Evolutionary conservation across 2,888 invertebrate species (phyloP), one percentile per base, ranked within the genome.

Genomic region (Hemaris fuciformis): DNA sequence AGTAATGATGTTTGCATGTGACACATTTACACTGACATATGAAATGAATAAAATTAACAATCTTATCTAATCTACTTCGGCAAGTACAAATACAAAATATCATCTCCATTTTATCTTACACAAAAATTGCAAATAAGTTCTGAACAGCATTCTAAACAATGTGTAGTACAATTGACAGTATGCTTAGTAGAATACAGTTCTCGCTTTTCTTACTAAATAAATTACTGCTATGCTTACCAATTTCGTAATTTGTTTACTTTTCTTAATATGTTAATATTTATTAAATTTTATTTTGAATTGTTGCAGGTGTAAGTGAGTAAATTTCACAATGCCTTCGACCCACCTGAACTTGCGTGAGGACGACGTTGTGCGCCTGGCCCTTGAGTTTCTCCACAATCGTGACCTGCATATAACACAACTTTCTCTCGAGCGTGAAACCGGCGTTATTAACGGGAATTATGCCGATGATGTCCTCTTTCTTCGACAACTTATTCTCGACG

Each of bases 391-490:
- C 63, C 95, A 98, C 88, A 96, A 97, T 80, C 95, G 99, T 57
- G 97, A 97, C 78, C 94, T 99, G 71, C 98, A 98, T 92, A 99
- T 99, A 80, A 95, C 98, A 53, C 96, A 97, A 88, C 93, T 99
- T 71, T 96, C 97, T 59, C 89, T 99, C 66, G 99, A 99, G 89
- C 94, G 99, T 59, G 99, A 99, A 91, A 98, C 98, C 0, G 99
- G 99, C 58, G 96, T 98, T 67, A 98, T 98, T 82, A 98, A 98
- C 88, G 98, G 98, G 62, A 95, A 96, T 81, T 98, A 95, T 85
- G 98, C 98, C 13, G 98, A 99, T 87, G 99, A 99, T 87, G 96
- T 98, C 42, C 94, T 99, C 56, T 99, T 99, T 87, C 93, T 99
- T 20, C 94, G 99, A 18, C 98, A 99, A 88, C 94, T 99, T 60